Base-by-base conservation (phyloP, 2,797 vertebrate species). In the Simalia tracyae region DNA sequence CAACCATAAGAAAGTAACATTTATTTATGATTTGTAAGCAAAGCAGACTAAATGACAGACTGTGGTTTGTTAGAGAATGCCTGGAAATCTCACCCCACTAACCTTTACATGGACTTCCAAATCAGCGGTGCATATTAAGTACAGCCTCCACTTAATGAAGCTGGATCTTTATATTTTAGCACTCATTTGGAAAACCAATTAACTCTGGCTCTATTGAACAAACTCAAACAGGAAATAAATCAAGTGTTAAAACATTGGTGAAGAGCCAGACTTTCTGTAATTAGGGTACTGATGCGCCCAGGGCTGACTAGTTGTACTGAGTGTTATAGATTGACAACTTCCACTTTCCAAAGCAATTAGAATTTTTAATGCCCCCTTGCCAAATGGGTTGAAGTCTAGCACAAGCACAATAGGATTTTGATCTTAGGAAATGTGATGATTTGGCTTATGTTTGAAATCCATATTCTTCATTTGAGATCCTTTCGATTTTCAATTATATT, bases 101-200 rank as follows among this genome's bases (percentile, higher is more conserved):
- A 97, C 97, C 97, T 98, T 97, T 97, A 95, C 95, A 97, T 84
- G 95, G 95, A 97, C 95, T 96, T 97, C 97, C 97, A 97, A 97
- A 95, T 95, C 95, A 95, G 94, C 95, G 87, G 92, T 94, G 96
- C 96, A 96, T 98, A 97, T 96, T 97, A 97, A 98, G 95, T 95
- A 96, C 66, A 94, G 93, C 93, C 93, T 96, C 93, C 96, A 97
- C 98, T 98, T 98, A 99, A 99, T 98, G 98, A 98, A 98, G 97
- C 97, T 92, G 93, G 97, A 97, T 98, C 98, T 98, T 97, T 98
- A 97, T 96, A 97, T 98, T 98, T 98, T 98, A 98, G 98, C 98
- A 97, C 97, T 98, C 97, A 97, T 98, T 98, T 98, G 97, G 97
- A 98, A 98, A 98, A 98, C 98, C 98, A 99, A 99, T 99, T 99